Evolutionary conservation across 2,113 vertebrate species (phyloP), one percentile per base, ranked within the genome.

Genomic region (Neotoma lepida): DNA sequence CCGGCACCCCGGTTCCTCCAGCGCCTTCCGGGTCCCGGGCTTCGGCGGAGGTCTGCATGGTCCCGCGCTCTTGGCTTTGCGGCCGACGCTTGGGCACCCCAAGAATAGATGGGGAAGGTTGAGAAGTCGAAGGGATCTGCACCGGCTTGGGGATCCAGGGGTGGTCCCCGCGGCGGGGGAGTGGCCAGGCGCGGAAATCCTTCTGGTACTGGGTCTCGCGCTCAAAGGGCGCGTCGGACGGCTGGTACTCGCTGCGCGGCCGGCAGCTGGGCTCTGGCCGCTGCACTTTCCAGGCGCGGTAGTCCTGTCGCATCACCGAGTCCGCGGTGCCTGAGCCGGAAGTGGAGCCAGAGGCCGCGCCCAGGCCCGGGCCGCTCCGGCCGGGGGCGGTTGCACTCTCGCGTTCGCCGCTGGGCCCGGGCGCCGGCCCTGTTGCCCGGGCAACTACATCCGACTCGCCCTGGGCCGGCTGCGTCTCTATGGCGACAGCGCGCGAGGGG

Each of bases 161-260:
- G 30, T 99, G 99, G 96, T 99, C 99, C 0, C 98, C 98, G 94
- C 98, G 98, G 92, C 99, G 99, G 6, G 99, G 98, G 87, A 99
- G 98, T 64, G 99, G 99, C 99, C 99, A 99, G 46, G 99, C 98
- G 35, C 99, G 99, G 98, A 98, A 99, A 98, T 99, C 99, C 98
- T 99, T 99, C 98, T 99, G 99, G 98, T 99, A 99, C 98, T 99
- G 99, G 24, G 99, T 99, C 98, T 99, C 98, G 78, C 98, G 99
- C 98, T 99, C 98, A 54, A 99, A 99, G 63, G 99, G 99, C 0
- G 98, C 98, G 41, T 99, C 99, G 0, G 99, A 99, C 2, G 97
- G 98, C 78, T 99, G 99, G 97, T 99, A 99, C 95, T 99, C 98
- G 96, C 98, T 99, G 90, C 99, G 99, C 84, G 99, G 99, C 73